phyloP scores from a whole-genome alignment of 1,140 invertebrate species.

The Brachionus sp. region DNA sequence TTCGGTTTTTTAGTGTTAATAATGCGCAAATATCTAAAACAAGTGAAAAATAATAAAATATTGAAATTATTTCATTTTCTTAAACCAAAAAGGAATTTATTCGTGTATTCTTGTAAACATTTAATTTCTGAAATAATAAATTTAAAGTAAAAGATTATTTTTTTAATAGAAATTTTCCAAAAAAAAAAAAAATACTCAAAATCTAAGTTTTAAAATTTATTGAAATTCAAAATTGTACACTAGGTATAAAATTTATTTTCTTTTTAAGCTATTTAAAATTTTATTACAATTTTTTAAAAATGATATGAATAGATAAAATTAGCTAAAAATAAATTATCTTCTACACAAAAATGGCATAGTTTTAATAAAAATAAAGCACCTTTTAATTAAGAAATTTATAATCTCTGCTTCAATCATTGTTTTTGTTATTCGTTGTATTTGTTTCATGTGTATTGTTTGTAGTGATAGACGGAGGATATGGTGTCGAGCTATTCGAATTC shows the following conservation, averaged over 20 bases:
- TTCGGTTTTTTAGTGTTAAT: too few species aligned
- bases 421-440: background rate
- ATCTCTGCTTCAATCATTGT: background rate
- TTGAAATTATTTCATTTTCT: too few species aligned
- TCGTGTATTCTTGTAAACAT: too few species aligned
- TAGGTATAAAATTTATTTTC: background rate
- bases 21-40: too few species aligned
- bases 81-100: too few species aligned
- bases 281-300: background rate
- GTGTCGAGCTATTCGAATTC: background rate
- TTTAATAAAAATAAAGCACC: conserved; percentile 6
- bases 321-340: background rate
- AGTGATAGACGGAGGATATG: background rate
- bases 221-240: background rate
- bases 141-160: too few species aligned
- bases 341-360: background rate
- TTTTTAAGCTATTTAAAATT: background rate
- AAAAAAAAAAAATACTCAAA: background rate
- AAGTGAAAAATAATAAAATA: too few species aligned
- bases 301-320: background rate
- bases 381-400: background rate
- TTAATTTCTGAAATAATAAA: too few species aligned
- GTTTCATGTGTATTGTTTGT: conserved; percentile 27
- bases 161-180: background rate
- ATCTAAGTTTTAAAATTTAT: background rate